phyloP scores from a whole-genome alignment of 2,797 vertebrate genomes.

The Gobionotothen gibberifrons region DNA sequence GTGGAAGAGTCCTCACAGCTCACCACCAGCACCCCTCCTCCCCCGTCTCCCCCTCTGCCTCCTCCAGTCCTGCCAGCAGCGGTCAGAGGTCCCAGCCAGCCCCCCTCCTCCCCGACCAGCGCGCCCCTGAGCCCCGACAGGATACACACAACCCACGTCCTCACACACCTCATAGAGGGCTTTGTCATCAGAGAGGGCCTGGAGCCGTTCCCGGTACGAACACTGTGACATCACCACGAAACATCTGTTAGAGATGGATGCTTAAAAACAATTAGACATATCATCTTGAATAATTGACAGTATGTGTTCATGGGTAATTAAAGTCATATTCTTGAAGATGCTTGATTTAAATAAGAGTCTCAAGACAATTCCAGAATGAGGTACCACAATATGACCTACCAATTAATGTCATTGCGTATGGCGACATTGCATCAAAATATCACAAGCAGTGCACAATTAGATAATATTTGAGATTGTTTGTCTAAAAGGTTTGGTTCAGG shows the following conservation, averaged over 20 bases:
- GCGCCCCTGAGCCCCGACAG: conserved; percentile 82
- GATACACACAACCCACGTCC: conserved; percentile 89
- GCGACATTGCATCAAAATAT: too few species aligned
- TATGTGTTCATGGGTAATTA: neutral
- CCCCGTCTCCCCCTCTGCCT: conserved; percentile 64
- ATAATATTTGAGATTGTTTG: too few species aligned
- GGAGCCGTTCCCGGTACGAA: conserved; percentile 92
- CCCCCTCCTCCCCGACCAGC: conserved; percentile 81
- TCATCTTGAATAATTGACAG: neutral
- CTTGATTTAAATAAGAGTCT: too few species aligned
- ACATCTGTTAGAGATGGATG: neutral
- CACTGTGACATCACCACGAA: neutral
- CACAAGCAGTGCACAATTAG: too few species aligned
- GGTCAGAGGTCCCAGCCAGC: conserved; percentile 84
- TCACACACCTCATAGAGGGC: conserved; percentile 94
- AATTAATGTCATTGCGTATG: too few species aligned
- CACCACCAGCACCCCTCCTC: conserved; percentile 51
- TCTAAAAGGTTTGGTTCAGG: too few species aligned
- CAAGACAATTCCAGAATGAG: too few species aligned
- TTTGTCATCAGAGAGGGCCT: conserved; percentile 94
- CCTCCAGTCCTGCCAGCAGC: conserved; percentile 78
- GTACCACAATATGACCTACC: too few species aligned
- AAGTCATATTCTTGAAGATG: too few species aligned
- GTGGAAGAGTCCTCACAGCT: conserved; percentile 78
- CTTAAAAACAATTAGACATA: neutral